Conservation (phyloP, 1,140 invertebrate species). For the Araneus ventricosus region DNA sequence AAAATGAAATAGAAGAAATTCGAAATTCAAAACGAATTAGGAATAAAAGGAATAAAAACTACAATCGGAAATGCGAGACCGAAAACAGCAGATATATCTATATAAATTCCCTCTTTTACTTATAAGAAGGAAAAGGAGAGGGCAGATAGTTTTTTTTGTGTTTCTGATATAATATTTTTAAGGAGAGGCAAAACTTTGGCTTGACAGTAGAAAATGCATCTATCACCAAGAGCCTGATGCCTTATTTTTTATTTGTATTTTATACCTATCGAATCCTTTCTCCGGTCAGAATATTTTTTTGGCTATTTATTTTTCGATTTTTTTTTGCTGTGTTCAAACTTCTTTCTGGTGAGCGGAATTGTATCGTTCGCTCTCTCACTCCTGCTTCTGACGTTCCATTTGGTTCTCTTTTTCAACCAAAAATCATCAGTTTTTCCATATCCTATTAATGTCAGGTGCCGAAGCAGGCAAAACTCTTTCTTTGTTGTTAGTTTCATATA, state of each 20-base stretch:
- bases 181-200: slow-evolving; percentile 68
- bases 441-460: slow-evolving; percentile 74
- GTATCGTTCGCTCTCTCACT: slow-evolving; percentile 64
- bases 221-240: slow-evolving; percentile 48
- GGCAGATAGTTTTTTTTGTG: not conserved
- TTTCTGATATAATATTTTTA: slow-evolving; percentile 69
- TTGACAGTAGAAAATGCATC: slow-evolving; percentile 72
- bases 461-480: slow-evolving; percentile 38
- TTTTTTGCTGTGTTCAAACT: slow-evolving; percentile 53
- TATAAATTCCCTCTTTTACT: slow-evolving; percentile 24
- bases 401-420: slow-evolving; percentile 54
- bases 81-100: slow-evolving; percentile 36
- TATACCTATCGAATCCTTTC: slow-evolving; percentile 58
- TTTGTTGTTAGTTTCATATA: slow-evolving; percentile 49
- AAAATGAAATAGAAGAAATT: not conserved
- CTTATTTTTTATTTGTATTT: slow-evolving; percentile 65
- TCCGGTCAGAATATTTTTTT: slow-evolving; percentile 35
- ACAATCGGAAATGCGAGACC: slow-evolving; percentile 44
- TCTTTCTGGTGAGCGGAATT: slow-evolving; percentile 61
- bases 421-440: slow-evolving; percentile 74
- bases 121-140: slow-evolving; percentile 4
- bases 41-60: slow-evolving; percentile 38
- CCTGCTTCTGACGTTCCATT: slow-evolving; percentile 70
- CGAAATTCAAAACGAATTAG: slow-evolving; percentile 67
- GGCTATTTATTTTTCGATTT: slow-evolving; percentile 7